Evolutionary conservation across 2,113 vertebrate species (phyloP).

Genomic region (Chunga burmeisteri): DNA sequence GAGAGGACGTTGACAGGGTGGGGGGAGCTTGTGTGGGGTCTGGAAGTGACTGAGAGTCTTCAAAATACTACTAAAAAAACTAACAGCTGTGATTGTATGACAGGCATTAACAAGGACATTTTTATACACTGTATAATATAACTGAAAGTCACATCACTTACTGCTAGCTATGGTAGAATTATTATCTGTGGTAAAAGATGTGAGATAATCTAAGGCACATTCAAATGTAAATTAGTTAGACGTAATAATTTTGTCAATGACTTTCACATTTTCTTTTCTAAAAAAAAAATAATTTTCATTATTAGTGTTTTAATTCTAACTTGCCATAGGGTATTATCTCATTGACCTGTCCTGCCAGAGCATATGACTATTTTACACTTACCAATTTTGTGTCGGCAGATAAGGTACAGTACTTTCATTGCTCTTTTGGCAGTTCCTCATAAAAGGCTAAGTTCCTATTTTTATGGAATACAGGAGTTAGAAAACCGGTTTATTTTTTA

Average conservation of each 20-base stretch:
- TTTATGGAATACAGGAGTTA: neutral
- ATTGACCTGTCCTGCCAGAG: neutral
- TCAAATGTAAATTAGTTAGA: constrained; percentile 15
- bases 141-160: neutral
- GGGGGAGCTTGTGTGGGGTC: neutral
- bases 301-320: neutral
- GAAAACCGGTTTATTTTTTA: neutral
- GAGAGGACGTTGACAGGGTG: constrained; percentile 19
- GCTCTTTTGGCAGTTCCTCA: neutral
- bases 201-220: neutral
- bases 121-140: neutral
- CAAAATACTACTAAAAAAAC: neutral
- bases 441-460: neutral
- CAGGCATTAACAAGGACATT: neutral
- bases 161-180: constrained; percentile 51
- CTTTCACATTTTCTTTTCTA: neutral
- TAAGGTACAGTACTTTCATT: neutral
- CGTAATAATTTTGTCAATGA: neutral
- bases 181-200: neutral
- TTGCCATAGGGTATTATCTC: neutral
- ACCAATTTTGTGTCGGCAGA: neutral
- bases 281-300: neutral
- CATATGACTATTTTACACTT: neutral
- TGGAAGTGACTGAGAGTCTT: neutral
- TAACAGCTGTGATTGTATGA: neutral